These are phyloP conservation scores for Scortum barcoo DNA, from an alignment of 2,113 vertebrate genomes.

Conservation along the genomic window DNA sequence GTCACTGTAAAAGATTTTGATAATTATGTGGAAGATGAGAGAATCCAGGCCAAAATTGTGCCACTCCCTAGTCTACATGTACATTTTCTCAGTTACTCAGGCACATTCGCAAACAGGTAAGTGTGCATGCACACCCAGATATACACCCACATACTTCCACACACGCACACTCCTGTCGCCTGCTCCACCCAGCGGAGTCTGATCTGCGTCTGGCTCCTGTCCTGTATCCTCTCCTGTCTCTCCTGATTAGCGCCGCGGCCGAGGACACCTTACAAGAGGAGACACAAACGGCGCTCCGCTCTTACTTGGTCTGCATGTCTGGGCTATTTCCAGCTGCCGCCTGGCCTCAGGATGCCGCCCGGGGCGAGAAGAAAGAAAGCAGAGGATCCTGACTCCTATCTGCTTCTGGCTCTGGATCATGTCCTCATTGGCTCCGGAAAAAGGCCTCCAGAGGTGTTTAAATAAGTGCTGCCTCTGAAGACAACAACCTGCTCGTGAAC, in stretches of 20 bases:
- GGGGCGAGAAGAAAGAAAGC: slow-evolving; percentile 57
- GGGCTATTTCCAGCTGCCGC: slow-evolving; percentile 74
- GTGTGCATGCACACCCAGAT: slow-evolving; percentile 9
- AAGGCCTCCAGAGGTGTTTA: slow-evolving; percentile 54
- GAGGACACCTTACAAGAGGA: slow-evolving; percentile 66
- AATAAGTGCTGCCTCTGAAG: slow-evolving; percentile 26
- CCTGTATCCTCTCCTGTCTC: slow-evolving; percentile 58
- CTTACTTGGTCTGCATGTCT: slow-evolving; percentile 63
- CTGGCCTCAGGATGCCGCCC: slow-evolving; percentile 62
- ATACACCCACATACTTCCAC: slow-evolving; percentile 23
- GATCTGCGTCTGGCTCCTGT: slow-evolving; percentile 68
- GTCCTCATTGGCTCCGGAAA: slow-evolving; percentile 56
- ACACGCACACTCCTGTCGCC: slow-evolving; percentile 14
- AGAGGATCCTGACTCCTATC: slow-evolving; percentile 49
- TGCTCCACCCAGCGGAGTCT: slow-evolving; percentile 38
- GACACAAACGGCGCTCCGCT: slow-evolving; percentile 35
- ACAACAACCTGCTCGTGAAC: slow-evolving; percentile 59
- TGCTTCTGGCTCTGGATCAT: slow-evolving; percentile 34
- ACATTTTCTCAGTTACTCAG: slow-evolving; percentile 9
- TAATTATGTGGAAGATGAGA: background rate
- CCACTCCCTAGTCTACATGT: background rate
- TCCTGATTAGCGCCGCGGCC: slow-evolving; percentile 59
- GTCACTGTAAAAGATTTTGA: too few relatives aligned
- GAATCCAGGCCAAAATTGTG: background rate
- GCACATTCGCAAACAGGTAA: slow-evolving; percentile 17